A percentile compares a stretch with the other conserved stretches of the same genome.
Conservation (phyloP, 1,140 invertebrate genomes). For the Drosophila cardini region DNA sequence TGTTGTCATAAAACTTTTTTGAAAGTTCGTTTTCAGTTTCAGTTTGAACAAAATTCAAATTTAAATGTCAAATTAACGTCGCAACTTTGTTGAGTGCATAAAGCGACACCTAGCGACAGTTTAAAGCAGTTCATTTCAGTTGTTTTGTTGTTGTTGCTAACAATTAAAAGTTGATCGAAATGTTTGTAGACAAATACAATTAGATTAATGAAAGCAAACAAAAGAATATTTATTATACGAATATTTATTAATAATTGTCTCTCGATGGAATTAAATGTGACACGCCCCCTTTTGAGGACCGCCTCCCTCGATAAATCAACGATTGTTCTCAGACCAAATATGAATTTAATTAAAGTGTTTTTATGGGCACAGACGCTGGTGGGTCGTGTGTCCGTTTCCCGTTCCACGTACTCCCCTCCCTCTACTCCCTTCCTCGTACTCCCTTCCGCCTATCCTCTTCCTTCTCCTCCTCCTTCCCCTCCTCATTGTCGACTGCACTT, state of each 20-base stretch:
- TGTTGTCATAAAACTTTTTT: slow-evolving; percentile 47
- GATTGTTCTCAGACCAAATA: slow-evolving; percentile 59
- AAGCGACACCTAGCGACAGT: slow-evolving; percentile 39
- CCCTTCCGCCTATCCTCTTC: too few species aligned
- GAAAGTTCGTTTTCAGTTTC: slow-evolving; percentile 27
- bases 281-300: slow-evolving; percentile 1
- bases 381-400: slow-evolving; percentile 55
- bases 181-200: slow-evolving; percentile 25
- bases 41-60: slow-evolving; percentile 57
- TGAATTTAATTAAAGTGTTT: slow-evolving; percentile 81
- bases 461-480: too few species aligned
- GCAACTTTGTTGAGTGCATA: slow-evolving; percentile 41
- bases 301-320: slow-evolving; percentile 66
- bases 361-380: slow-evolving; percentile 69
- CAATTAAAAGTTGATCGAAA: slow-evolving; percentile 20
- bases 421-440: too few species aligned
- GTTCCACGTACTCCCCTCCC: too few species aligned
- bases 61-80: slow-evolving; percentile 66
- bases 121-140: slow-evolving; percentile 37
- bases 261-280: slow-evolving; percentile 14
- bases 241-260: slow-evolving; percentile 47
- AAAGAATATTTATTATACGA: slow-evolving; percentile 8
- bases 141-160: slow-evolving; percentile 7
- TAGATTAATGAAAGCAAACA: slow-evolving; percentile 61
- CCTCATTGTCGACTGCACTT: slow-evolving; percentile 47